phyloP scores from a whole-genome alignment of 92 coral and sea anemone genomes.

The Zoanthus sociatus region DNA sequence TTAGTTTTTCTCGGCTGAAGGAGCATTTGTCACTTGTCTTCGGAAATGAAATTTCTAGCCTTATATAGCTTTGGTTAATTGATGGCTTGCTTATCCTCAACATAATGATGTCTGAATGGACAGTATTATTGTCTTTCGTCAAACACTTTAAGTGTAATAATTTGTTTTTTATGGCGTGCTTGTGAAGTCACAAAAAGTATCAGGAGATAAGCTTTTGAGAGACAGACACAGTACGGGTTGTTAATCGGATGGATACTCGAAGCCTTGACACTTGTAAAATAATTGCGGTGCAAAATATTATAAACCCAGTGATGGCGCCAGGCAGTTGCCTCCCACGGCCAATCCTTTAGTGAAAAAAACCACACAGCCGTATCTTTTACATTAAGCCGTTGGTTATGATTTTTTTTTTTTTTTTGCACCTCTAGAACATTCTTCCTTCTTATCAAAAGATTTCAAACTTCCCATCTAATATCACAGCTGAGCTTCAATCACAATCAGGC shows the following conservation, averaged over 20 bases:
- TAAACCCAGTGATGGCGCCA: constrained; percentile 7
- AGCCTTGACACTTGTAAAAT: neutral
- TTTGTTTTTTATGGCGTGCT: constrained; percentile 31
- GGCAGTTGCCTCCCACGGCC: neutral
- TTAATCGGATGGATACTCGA: constrained; percentile 35
- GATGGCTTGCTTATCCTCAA: constrained; percentile 37
- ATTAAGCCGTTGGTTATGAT: neutral
- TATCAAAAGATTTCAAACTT: neutral
- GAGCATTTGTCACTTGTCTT: constrained; percentile 26
- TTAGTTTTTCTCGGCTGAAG: neutral
- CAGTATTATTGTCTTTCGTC: constrained; percentile 32
- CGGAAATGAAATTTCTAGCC: neutral
- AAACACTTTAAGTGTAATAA: constrained; percentile 31
- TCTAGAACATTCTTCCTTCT: constrained; percentile 14
- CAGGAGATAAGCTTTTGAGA: constrained; percentile 37
- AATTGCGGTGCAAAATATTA: constrained; percentile 4
- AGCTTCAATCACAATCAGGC: neutral
- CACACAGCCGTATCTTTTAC: neutral
- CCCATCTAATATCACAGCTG: neutral
- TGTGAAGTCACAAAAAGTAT: constrained; percentile 23
- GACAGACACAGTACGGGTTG: neutral
- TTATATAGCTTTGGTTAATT: constrained; percentile 38
- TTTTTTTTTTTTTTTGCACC: neutral
- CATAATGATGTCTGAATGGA: constrained; percentile 45
- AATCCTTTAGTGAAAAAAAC: neutral